These are phyloP conservation scores for Corythoichthys haematopterus DNA, from an alignment of 2,113 vertebrate genomes.

Conservation along the genomic window DNA sequence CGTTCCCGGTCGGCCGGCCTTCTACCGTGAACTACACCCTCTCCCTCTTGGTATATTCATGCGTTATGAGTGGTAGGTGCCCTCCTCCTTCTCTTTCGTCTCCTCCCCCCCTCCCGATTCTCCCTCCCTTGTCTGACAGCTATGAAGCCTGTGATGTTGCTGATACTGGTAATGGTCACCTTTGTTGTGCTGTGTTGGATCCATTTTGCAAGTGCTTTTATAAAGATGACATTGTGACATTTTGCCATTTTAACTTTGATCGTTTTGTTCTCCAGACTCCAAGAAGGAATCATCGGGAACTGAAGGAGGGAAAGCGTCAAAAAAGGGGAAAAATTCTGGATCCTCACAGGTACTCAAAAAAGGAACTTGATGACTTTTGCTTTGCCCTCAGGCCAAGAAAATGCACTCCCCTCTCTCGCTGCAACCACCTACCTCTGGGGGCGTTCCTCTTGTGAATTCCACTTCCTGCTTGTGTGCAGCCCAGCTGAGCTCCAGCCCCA, in stretches of 20 bases:
- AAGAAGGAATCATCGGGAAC: slow-evolving; percentile 95
- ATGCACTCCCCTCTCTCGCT: slow-evolving; percentile 42
- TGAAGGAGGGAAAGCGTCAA: slow-evolving; percentile 94
- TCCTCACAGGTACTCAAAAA: slow-evolving; percentile 78
- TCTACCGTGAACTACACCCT: slow-evolving; percentile 83
- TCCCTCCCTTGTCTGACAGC: slow-evolving; percentile 61
- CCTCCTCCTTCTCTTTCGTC: slow-evolving; percentile 69
- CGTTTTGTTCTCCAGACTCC: slow-evolving; percentile 77
- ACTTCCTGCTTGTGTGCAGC: slow-evolving; percentile 68
- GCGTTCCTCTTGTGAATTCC: slow-evolving; percentile 64
- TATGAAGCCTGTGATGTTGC: slow-evolving; percentile 64
- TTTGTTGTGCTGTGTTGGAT: slow-evolving; percentile 66
- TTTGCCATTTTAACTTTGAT: slow-evolving; percentile 6
- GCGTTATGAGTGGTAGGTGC: slow-evolving; percentile 99
- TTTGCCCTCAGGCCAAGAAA: slow-evolving; percentile 48
- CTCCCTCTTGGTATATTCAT: slow-evolving; percentile 86
- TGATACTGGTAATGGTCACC: slow-evolving; percentile 58
- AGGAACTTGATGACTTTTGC: slow-evolving; percentile 42
- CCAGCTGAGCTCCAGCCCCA: slow-evolving; percentile 42
- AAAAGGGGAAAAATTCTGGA: slow-evolving; percentile 92
- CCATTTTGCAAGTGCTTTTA: slow-evolving; percentile 15
- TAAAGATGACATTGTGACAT: slow-evolving; percentile 2
- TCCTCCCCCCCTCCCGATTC: slow-evolving; percentile 65
- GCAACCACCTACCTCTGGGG: slow-evolving; percentile 61
- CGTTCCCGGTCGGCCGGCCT: slow-evolving; percentile 83